phyloP scores from a whole-genome alignment of 1,140 invertebrate genomes.

The Hycleus phaleratus region DNA sequence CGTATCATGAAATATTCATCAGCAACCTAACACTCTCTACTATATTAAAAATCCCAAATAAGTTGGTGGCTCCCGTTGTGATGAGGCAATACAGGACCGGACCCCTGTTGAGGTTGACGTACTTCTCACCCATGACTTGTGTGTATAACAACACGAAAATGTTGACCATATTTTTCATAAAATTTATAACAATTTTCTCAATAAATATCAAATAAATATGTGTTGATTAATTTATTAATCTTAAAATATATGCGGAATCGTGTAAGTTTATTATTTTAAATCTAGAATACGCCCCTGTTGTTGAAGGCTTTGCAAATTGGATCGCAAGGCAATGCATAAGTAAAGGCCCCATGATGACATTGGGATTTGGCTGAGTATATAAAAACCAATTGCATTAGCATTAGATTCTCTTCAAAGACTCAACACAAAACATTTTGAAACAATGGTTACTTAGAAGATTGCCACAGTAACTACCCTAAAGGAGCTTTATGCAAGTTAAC shows the following conservation, averaged over 20 bases:
- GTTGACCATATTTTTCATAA: background rate
- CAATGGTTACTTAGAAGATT: constrained; percentile 27
- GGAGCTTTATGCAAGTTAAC: constrained; percentile 17
- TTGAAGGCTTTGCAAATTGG: constrained; percentile 20
- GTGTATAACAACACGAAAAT: background rate
- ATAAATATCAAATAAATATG: no score
- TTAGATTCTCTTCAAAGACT: constrained; percentile 22
- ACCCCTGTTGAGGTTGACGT: constrained; percentile 1
- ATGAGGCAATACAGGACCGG: constrained; percentile 16
- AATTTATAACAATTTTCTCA: no score
- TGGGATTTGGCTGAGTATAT: constrained; percentile 26
- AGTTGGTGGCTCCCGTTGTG: constrained; percentile 17
- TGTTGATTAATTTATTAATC: no score
- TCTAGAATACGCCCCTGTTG: constrained; percentile 14
- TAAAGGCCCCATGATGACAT: constrained; percentile 22
- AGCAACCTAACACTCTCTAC: constrained; percentile 32
- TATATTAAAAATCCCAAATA: constrained; percentile 28
- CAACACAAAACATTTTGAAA: constrained; percentile 23
- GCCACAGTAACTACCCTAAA: constrained; percentile 12
- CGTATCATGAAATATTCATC: constrained; percentile 39
- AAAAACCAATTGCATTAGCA: constrained; percentile 31
- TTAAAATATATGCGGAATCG: no score
- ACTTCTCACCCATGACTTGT: constrained; percentile 4
- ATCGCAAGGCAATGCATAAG: constrained; percentile 19
- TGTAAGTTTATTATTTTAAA: background rate